Evolutionary conservation across 2,888 invertebrate genomes (phyloP).

Genomic region (Conops quadrifasciatus): DNA sequence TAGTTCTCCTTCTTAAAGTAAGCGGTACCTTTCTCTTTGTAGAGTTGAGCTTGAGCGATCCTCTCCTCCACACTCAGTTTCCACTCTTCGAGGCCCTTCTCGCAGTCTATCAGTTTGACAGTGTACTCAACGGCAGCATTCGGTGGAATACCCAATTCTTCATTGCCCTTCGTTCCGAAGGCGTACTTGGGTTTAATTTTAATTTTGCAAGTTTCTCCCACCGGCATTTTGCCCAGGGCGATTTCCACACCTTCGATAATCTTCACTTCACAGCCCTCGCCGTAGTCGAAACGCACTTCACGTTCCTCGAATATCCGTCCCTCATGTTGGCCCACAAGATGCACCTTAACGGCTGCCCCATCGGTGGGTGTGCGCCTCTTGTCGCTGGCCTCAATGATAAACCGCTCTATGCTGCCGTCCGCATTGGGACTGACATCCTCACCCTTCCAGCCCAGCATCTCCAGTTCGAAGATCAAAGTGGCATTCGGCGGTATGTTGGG

Average conservation of each 20-base stretch:
- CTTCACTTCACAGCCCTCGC: constrained; percentile 81
- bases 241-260: constrained; percentile 84
- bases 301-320: constrained; percentile 72
- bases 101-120: constrained; percentile 84
- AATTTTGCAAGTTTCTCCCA: constrained; percentile 79
- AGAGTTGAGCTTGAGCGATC: constrained; percentile 80
- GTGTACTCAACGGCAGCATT: constrained; percentile 81
- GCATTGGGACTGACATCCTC: constrained; percentile 88
- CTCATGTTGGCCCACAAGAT: constrained; percentile 54
- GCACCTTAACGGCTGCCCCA: constrained; percentile 77
- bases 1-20: constrained; percentile 86
- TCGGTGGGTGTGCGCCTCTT: constrained; percentile 81
- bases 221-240: constrained; percentile 82
- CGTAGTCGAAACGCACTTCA: constrained; percentile 82
- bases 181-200: constrained; percentile 81
- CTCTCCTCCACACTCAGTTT: constrained; percentile 81
- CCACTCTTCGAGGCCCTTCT: constrained; percentile 86
- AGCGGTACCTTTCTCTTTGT: constrained; percentile 90
- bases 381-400: constrained; percentile 75
- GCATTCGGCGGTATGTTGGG: constrained; percentile 90
- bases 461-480: constrained; percentile 89
- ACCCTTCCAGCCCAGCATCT: constrained; percentile 85
- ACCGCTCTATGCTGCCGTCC: constrained; percentile 83
- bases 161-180: constrained; percentile 77
- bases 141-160: constrained; percentile 78